phyloP scores from a whole-genome alignment of 2,113 vertebrate genomes.

The Laticauda laticaudata region DNA sequence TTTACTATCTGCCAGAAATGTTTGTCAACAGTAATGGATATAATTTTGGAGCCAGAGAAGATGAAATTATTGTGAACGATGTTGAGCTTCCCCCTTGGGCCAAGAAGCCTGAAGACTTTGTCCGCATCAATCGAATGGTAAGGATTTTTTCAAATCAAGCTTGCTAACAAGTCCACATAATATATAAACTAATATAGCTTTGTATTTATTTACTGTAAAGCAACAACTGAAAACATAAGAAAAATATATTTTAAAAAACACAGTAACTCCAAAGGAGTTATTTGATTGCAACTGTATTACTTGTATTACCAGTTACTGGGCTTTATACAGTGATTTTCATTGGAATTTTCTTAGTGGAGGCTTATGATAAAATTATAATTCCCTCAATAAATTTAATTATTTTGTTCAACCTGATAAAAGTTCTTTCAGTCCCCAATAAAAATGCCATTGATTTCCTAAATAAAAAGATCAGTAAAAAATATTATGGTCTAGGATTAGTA shows the following conservation, averaged over 20 bases:
- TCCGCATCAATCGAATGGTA: conserved; percentile 97
- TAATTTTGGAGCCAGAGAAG: conserved; percentile 88
- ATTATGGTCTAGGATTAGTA: background rate
- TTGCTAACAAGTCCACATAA: background rate
- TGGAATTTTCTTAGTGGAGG: background rate
- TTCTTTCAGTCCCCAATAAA: background rate
- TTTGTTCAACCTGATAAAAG: background rate
- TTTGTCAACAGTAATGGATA: conserved; percentile 96
- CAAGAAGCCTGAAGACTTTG: conserved; percentile 94
- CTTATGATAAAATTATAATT: background rate
- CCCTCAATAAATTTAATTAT: background rate
- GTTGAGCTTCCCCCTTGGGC: conserved; percentile 94
- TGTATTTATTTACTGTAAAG: conserved; percentile 19
- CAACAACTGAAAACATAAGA: conserved; percentile 25
- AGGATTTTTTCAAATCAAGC: conserved; percentile 43
- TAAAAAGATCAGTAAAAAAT: background rate
- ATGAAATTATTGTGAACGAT: conserved; percentile 83
- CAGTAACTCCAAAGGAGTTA: background rate
- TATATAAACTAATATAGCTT: conserved; percentile 22
- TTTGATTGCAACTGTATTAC: conserved; percentile 24
- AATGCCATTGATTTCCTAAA: background rate
- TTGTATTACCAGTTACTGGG: background rate
- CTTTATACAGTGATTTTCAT: background rate
- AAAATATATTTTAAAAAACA: conserved; percentile 20
- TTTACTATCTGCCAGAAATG: conserved; percentile 98